Conservation (phyloP, 2,888 invertebrate species). For the Brachyptera putata region DNA sequence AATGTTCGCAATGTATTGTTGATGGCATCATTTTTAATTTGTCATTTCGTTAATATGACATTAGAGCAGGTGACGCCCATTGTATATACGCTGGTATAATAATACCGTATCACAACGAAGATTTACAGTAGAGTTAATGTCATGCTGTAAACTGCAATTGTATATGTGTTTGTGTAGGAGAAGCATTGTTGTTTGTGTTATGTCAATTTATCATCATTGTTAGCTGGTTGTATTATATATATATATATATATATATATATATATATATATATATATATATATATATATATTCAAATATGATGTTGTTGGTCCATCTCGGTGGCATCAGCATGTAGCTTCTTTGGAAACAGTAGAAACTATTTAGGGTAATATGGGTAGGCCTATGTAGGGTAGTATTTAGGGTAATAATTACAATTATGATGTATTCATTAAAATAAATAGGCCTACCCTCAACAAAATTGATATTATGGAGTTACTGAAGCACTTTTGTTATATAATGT, state of each 20-base stretch:
- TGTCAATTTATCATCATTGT: slow-evolving; percentile 17
- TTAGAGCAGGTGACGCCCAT: no score
- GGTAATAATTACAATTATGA: no score
- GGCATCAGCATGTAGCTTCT: no score
- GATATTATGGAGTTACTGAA: no score
- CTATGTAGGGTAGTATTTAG: no score
- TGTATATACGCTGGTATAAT: not conserved
- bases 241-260: slow-evolving; percentile 29
- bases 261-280: slow-evolving; percentile 28
- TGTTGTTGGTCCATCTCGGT: no score
- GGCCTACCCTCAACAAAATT: no score
- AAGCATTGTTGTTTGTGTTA: not conserved
- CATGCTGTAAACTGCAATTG: no score
- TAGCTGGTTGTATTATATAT: slow-evolving; percentile 2
- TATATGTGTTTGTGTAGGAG: not conserved
- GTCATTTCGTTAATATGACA: not conserved
- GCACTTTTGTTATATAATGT: no score
- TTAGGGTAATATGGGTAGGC: slow-evolving; percentile 7
- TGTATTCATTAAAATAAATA: no score
- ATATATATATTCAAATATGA: slow-evolving; percentile 22
- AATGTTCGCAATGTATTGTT: not conserved
- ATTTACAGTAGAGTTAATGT: not conserved
- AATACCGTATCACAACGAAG: not conserved
- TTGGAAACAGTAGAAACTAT: no score
- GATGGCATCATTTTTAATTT: slow-evolving; percentile 13